Evolutionary conservation across 2,888 invertebrate genomes (phyloP).

Genomic region (Limnephilus lunatus): DNA sequence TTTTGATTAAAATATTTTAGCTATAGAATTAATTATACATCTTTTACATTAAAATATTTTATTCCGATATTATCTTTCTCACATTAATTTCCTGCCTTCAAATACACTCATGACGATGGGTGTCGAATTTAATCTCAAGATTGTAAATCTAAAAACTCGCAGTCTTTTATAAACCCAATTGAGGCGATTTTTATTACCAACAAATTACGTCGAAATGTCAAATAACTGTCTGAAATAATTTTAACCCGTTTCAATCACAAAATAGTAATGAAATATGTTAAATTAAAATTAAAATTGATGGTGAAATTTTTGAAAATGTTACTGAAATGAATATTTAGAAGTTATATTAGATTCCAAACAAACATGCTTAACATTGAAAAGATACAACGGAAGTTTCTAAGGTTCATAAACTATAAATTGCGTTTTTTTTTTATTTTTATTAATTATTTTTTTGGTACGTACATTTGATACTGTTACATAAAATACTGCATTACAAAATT

Average conservation of each 20-base stretch:
- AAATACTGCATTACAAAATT: too few relatives aligned
- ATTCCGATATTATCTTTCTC: background rate
- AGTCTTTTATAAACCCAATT: background rate
- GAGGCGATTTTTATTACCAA: background rate
- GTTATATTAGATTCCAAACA: too few relatives aligned
- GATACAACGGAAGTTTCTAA: too few relatives aligned
- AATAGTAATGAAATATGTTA: background rate
- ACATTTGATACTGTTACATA: too few relatives aligned
- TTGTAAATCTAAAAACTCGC: background rate
- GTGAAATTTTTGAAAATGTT: too few relatives aligned
- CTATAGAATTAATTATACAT: background rate
- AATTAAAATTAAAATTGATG: too few relatives aligned
- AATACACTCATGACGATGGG: background rate
- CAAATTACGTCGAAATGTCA: background rate
- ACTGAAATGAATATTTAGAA: too few relatives aligned
- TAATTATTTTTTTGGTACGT: too few relatives aligned
- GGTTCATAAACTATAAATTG: too few relatives aligned
- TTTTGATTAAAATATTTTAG: background rate
- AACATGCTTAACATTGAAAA: too few relatives aligned
- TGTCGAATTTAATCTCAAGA: background rate
- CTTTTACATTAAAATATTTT: background rate
- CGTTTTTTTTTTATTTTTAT: too few relatives aligned
- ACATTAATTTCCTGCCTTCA: background rate
- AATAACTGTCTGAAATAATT: background rate
- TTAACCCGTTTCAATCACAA: conserved; percentile 8